Percentiles rank a stretch among this genome's conserved stretches.
Conservation (phyloP, 2,888 invertebrate genomes). For the Cryptosula pallasiana region DNA sequence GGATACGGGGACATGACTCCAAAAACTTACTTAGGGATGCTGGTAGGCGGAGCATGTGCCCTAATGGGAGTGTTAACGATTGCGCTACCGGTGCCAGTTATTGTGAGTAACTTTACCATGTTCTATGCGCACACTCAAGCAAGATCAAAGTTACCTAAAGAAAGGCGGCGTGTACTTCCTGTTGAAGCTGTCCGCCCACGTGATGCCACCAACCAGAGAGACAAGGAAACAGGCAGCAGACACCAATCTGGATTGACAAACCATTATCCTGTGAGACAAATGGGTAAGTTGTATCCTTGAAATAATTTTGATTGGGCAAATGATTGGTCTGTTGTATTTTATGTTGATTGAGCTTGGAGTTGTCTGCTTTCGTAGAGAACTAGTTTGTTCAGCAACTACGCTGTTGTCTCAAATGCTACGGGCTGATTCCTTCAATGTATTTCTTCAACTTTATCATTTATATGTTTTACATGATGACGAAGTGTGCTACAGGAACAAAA, state of each 20-base stretch:
- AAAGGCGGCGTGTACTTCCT: slow-evolving; percentile 73
- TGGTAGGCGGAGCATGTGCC: slow-evolving; percentile 83
- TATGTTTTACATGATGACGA: too few species aligned
- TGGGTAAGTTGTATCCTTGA: slow-evolving; percentile 3
- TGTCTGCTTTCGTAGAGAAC: too few species aligned
- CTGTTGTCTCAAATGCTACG: too few species aligned
- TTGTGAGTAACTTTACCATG: slow-evolving; percentile 49
- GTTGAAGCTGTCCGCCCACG: slow-evolving; percentile 74
- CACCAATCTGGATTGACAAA: neutral
- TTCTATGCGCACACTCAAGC: slow-evolving; percentile 60
- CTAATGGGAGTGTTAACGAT: slow-evolving; percentile 75
- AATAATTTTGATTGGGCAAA: too few species aligned
- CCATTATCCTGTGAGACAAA: neutral
- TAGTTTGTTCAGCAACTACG: too few species aligned
- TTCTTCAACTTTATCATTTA: too few species aligned
- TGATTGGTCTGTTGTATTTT: too few species aligned
- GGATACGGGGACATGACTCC: slow-evolving; percentile 89
- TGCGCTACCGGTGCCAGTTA: slow-evolving; percentile 45
- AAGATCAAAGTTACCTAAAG: slow-evolving; percentile 82
- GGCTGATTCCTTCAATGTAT: too few species aligned
- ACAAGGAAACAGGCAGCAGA: slow-evolving; percentile 33
- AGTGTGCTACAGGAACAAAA: too few species aligned
- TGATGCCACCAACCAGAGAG: slow-evolving; percentile 53
- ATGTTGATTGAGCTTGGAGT: too few species aligned
- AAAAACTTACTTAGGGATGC: slow-evolving; percentile 88